Evolutionary conservation across 2,888 invertebrate genomes (phyloP).

Genomic region (Campoletis raptor): DNA sequence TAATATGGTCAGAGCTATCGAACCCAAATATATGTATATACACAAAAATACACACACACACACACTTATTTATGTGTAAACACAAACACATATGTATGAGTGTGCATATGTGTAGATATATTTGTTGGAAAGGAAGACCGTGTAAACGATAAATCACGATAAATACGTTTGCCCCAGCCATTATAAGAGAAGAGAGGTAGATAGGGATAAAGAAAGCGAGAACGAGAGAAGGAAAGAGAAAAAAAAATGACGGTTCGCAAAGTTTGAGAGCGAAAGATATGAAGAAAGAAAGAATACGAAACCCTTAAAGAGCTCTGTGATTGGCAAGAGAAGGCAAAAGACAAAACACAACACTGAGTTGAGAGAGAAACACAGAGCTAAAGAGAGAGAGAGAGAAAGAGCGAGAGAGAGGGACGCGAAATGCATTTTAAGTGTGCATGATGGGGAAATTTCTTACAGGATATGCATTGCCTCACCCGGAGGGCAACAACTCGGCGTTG

Average conservation of each 20-base stretch:
- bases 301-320: constrained; percentile 46
- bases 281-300: constrained; percentile 22
- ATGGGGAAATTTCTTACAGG: constrained; percentile 46
- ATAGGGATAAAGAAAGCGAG: constrained; percentile 60
- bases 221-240: constrained; percentile 54
- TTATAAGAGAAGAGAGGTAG: constrained; percentile 77
- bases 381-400: constrained; percentile 2
- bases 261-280: constrained; percentile 54
- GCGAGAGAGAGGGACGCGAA: constrained; percentile 21
- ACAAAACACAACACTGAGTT: constrained; percentile 27
- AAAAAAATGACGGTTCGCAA: constrained; percentile 53
- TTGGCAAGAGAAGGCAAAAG: constrained; percentile 66
- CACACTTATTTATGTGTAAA: constrained; percentile 25
- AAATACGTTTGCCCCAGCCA: constrained; percentile 82
- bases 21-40: constrained; percentile 51
- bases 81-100: not conserved
- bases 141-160: constrained; percentile 84
- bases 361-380: constrained; percentile 56
- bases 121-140: constrained; percentile 76
- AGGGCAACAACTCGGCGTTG: constrained; percentile 70
- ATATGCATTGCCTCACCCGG: constrained; percentile 72
- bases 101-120: not conserved
- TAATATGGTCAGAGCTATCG: constrained; percentile 48
- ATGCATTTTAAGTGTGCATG: constrained; percentile 7
- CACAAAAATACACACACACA: constrained; percentile 32